Evolutionary conservation across 1,140 invertebrate species (phyloP), one percentile per base, ranked within the genome.

Genomic region (Dolichoris vasculosae): DNA sequence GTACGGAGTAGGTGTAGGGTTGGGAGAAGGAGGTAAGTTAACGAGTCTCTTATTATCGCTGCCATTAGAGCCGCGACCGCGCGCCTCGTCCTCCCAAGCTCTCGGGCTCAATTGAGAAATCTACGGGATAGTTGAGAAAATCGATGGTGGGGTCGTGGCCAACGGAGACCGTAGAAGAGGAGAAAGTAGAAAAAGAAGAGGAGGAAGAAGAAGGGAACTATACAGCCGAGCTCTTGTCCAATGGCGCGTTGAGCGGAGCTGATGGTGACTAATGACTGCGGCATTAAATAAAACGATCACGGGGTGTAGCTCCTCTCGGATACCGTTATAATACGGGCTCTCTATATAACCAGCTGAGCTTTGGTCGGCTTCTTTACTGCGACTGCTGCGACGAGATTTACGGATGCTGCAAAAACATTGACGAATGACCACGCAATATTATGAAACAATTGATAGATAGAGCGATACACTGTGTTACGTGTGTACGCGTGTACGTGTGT

Each of bases 371-470:
- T 86, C 79, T 81, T 40, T 64, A 6, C 23, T 69, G 23, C 43
- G 11, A 11, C 4, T 32, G 30, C 4, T 81, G n/a, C 64, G 40
- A 46, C 48, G 11, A 63, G 51, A n/a, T 46, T 38, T 71, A 40
- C 69, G 81, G 23, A 64, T 11, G 32, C 59, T 73, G 48, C 59
- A 86, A 88, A 88, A 89, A 88, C 87, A 63, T 87, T 90, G 89
- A 90, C 87, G 88, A 88, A 89, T 85, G 89, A 89, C 82, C 86
- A 81, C 81, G 85, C 83, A 87, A 90, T 89, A 91, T 91, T 90
- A 89, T 90, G 90, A 89, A 90, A 89, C 89, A 90, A 90, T 91
- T 91, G 90, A 91, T 91, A 89, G 88, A 91, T 91, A 88, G 86
- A 87, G 76, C 86, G 87, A 88, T 88, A 87, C 75, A 86, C n/a